Percentiles rank a stretch among this genome's conserved stretches.
phyloP scores from a whole-genome alignment of 2,888 invertebrate genomes.

The Calliphora vomitoria region DNA sequence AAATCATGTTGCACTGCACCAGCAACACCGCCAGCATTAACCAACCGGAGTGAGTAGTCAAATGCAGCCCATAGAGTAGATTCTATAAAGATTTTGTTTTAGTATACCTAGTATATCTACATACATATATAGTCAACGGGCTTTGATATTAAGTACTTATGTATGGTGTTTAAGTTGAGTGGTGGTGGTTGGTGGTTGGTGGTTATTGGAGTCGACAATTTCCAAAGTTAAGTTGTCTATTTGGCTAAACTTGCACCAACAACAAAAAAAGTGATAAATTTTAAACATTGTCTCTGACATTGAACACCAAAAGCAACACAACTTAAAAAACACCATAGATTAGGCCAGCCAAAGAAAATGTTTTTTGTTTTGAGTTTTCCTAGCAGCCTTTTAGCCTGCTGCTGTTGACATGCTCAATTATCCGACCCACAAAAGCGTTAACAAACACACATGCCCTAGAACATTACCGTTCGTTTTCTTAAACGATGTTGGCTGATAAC shows the following conservation, averaged over 20 bases:
- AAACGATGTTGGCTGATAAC: slow-evolving; percentile 52
- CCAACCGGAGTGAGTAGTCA: slow-evolving; percentile 62
- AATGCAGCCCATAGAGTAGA: slow-evolving; percentile 56
- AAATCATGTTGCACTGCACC: slow-evolving; percentile 74
- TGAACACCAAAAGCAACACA: slow-evolving; percentile 63
- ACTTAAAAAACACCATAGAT: slow-evolving; percentile 43
- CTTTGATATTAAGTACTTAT: background rate
- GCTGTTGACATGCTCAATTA: slow-evolving; percentile 75
- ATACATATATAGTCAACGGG: slow-evolving; percentile 7
- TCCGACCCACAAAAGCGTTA: slow-evolving; percentile 75
- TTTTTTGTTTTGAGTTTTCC: slow-evolving; percentile 8
- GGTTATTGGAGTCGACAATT: slow-evolving; percentile 62
- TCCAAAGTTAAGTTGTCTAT: slow-evolving; percentile 73
- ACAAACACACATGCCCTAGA: slow-evolving; percentile 74
- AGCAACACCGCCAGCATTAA: slow-evolving; percentile 50
- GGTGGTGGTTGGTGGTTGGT: background rate
- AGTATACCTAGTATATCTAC: background rate
- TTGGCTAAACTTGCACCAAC: slow-evolving; percentile 51
- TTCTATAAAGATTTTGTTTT: slow-evolving; percentile 62
- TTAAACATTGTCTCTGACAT: slow-evolving; percentile 72
- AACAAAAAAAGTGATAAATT: slow-evolving; percentile 74
- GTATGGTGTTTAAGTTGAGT: background rate
- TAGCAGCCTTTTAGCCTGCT: slow-evolving; percentile 62
- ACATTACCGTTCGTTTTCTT: slow-evolving; percentile 44
- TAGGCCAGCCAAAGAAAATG: background rate